Conservation (phyloP, 2,888 invertebrate genomes). For the Pyrrhosoma nymphula region DNA sequence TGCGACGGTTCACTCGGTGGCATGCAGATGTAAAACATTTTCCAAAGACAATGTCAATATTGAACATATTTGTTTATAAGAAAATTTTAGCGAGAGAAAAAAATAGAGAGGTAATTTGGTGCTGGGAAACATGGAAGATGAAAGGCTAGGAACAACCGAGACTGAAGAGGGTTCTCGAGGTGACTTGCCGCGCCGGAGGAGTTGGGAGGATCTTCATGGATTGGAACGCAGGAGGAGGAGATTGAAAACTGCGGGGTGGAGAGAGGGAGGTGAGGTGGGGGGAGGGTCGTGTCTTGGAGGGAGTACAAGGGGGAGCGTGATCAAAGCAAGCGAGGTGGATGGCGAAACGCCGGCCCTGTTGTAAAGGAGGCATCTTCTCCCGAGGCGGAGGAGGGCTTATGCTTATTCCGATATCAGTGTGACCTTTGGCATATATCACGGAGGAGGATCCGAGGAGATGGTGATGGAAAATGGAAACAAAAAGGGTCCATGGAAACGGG, state of each 20-base stretch:
- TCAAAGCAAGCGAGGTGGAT: background rate
- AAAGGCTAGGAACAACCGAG: background rate
- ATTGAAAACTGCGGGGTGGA: background rate
- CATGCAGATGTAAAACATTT: too few species aligned
- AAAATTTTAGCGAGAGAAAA: background rate
- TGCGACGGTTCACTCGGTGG: too few species aligned
- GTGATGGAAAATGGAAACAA: conserved; percentile 16
- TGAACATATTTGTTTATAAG: too few species aligned
- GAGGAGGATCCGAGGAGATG: background rate
- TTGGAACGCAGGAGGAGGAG: background rate
- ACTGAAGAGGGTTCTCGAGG: background rate
- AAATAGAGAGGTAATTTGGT: background rate
- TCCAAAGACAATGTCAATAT: too few species aligned
- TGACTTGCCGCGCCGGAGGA: background rate
- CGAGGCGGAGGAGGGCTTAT: background rate
- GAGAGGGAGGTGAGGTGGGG: background rate
- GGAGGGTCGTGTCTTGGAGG: background rate
- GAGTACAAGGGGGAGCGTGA: background rate
- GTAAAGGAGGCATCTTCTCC: background rate
- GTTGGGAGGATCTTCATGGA: background rate
- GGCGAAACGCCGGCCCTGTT: background rate
- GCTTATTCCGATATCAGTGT: background rate
- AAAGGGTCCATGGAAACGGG: background rate
- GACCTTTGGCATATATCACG: conserved; percentile 17
- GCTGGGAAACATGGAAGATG: background rate